Percentiles rank a stretch among this genome's conserved stretches.
Evolutionary conservation across 2,797 vertebrate species (phyloP).

Genomic region (Cheirogaleus major): DNA sequence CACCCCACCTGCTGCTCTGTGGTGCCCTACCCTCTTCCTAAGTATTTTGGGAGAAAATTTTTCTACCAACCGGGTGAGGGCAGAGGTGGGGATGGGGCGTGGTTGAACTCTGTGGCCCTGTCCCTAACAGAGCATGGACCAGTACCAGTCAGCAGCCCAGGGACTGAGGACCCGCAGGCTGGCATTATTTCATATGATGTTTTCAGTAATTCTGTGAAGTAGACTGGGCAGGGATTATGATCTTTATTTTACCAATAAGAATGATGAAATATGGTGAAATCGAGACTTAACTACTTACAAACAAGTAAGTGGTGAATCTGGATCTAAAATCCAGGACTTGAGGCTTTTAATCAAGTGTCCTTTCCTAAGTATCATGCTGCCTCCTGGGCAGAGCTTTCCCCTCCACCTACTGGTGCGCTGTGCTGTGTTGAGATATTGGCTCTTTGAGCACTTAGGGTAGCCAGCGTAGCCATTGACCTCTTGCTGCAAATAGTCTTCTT

Average conservation of each 20-base stretch:
- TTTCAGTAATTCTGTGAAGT: background rate
- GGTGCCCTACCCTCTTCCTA: too few species aligned
- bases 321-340: background rate
- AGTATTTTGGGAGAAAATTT: too few species aligned
- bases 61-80: accelerated
- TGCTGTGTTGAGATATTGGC: background rate
- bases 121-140: too few species aligned
- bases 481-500: background rate
- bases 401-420: background rate
- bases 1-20: too few species aligned
- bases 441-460: background rate
- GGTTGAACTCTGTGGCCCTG: too few species aligned
- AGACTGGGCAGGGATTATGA: background rate
- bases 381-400: background rate
- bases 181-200: background rate
- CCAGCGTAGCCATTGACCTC: background rate
- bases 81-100: accelerated
- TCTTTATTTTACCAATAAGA: background rate
- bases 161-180: too few species aligned
- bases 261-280: background rate
- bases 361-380: background rate
- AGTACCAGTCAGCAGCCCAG: too few species aligned
- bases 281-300: background rate
- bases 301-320: background rate
- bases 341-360: background rate